phyloP scores from a whole-genome alignment of 2,113 vertebrate species.

The Scortum barcoo region DNA sequence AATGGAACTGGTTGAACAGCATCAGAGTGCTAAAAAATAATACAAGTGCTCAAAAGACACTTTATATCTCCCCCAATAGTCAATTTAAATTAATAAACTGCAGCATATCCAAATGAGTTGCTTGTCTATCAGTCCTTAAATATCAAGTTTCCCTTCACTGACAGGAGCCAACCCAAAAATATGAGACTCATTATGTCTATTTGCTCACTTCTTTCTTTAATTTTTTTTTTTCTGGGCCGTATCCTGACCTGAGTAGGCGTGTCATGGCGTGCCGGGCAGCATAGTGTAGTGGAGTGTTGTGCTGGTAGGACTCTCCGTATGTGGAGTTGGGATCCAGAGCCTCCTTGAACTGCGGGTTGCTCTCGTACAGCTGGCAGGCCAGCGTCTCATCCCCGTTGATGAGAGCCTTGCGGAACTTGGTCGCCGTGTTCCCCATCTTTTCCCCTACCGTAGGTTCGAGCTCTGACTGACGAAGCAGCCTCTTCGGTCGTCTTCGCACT shows the following conservation, averaged over 20 bases:
- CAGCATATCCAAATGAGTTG: neutral
- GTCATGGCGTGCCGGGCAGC: slow-evolving; percentile 97
- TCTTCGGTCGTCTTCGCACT: slow-evolving; percentile 80
- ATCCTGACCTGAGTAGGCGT: slow-evolving; percentile 93
- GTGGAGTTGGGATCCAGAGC: slow-evolving; percentile 97
- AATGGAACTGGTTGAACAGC: neutral
- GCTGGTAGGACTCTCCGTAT: slow-evolving; percentile 98
- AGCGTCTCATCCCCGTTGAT: slow-evolving; percentile 96
- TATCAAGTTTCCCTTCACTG: neutral
- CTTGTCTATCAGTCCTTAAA: neutral
- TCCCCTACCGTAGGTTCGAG: slow-evolving; percentile 69
- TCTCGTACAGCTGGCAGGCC: slow-evolving; percentile 96
- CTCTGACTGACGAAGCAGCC: slow-evolving; percentile 68
- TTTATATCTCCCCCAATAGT: neutral
- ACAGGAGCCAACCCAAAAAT: neutral
- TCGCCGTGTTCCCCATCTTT: slow-evolving; percentile 97
- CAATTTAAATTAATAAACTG: neutral
- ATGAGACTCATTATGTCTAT: neutral
- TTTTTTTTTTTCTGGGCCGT: slow-evolving; percentile 2
- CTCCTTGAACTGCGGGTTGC: slow-evolving; percentile 97
- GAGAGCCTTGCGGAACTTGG: slow-evolving; percentile 98
- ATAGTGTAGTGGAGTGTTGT: slow-evolving; percentile 98
- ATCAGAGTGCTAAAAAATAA: neutral
- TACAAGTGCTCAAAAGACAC: slow-evolving; percentile 5
- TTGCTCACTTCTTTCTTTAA: neutral